Base-by-base conservation (phyloP, 2,113 vertebrate species). In the Pao palembangensis region DNA sequence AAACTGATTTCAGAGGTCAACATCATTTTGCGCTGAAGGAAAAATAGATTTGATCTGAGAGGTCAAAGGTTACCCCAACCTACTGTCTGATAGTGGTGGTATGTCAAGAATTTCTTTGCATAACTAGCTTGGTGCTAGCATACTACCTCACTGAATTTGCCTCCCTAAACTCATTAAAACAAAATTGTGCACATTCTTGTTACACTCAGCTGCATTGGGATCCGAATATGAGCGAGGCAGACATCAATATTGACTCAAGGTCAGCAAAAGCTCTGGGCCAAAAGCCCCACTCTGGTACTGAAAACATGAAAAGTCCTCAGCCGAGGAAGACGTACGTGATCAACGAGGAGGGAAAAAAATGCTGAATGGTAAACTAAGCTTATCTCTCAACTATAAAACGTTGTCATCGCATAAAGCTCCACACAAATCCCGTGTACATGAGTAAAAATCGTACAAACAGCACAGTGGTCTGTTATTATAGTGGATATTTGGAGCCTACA, bases 201-300 rank as follows among this genome's bases (percentile, higher is more conserved):
- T 12, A 31, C 6, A 43, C 48, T 54, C 55, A 20, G 20, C 6
- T 38, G 34, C 34, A 12, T 12, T 38, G 34, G 34, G 34, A 38
- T 38, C 25, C 6, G 25, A 28, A 28, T 28, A 28, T 28, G 6
- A 28, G 62, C 57, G 64, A 76, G 69, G 55, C 69, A 81, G 68
- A 77, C 66, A 64, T 82, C 61, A 73, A 68, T 81, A 81, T 85
- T 83, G 79, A 60, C 47, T 73, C 47, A 64, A 65, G 44, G 13
- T 52, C 61, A 53, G 58, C 52, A 67, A 50, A 50, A 76, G 76
- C 54, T 65, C 8, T 66, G 16, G 8, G 42, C 66, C 61, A 50
- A 20, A 20, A 48, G 34, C 20, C 19, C 28, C 31, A 6, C 18
- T 13, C 10, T 12, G 25, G 5, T 31, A 58, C 52, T 18, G 19